Evolutionary conservation across 2,113 vertebrate genomes (phyloP).

Genomic region (Anarrhichthys ocellatus): DNA sequence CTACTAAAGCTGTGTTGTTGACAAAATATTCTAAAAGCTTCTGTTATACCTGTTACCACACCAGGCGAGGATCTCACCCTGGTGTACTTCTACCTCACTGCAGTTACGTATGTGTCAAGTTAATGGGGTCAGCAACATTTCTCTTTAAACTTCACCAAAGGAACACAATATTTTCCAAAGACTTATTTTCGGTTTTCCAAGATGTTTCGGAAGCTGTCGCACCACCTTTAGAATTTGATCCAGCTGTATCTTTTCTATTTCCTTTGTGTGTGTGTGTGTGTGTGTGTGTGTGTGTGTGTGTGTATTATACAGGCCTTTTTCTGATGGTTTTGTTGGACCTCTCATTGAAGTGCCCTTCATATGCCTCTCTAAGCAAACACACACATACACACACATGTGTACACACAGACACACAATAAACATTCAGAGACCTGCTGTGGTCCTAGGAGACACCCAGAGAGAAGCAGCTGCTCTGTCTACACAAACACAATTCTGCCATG

Average conservation of each 20-base stretch:
- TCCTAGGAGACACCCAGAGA: constrained; percentile 52
- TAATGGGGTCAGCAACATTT: background rate
- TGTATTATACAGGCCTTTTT: background rate
- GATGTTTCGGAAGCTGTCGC: background rate
- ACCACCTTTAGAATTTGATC: background rate
- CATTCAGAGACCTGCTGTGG: constrained; percentile 48
- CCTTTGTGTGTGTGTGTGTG: constrained; percentile 6
- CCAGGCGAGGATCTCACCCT: background rate
- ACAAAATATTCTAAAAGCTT: no score
- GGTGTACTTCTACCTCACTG: background rate
- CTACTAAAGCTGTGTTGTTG: background rate
- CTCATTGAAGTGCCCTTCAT: constrained; percentile 54
- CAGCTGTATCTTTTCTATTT: no score
- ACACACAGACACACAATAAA: constrained; percentile 7
- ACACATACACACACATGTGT: background rate
- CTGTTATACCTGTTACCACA: no score
- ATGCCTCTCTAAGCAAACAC: background rate
- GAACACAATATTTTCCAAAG: background rate
- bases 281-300: constrained; percentile 14
- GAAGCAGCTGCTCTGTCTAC: constrained; percentile 56
- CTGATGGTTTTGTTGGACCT: constrained; percentile 8
- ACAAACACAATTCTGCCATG: constrained; percentile 26
- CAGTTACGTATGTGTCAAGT: background rate
- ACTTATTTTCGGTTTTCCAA: background rate
- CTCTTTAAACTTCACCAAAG: background rate